Evolutionary conservation across 2,797 vertebrate genomes (phyloP).

Genomic region (Crocodylus rhombifer): DNA sequence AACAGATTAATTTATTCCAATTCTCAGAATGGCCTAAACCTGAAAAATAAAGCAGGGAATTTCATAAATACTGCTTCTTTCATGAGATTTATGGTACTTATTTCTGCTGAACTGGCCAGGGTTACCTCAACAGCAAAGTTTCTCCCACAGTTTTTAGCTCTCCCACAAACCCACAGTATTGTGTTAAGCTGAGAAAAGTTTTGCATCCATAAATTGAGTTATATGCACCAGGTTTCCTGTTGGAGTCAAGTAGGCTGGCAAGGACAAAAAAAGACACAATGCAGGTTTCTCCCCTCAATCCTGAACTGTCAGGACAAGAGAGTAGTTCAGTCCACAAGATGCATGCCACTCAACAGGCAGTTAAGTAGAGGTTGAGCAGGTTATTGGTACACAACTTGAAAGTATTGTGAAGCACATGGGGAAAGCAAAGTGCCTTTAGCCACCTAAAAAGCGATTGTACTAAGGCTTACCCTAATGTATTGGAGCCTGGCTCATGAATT

Average conservation of each 20-base stretch:
- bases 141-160: neutral
- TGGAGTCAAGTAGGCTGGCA: neutral
- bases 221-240: neutral
- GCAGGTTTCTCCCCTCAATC: neutral
- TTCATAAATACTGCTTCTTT: neutral
- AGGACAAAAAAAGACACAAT: neutral
- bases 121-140: neutral
- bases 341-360: neutral
- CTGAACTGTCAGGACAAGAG: neutral
- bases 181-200: neutral
- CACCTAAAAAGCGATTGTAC: neutral
- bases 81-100: neutral
- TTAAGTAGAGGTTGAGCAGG: neutral
- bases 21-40: neutral
- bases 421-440: neutral
- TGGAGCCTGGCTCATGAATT: neutral
- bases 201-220: neutral
- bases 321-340: neutral
- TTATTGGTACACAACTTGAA: neutral
- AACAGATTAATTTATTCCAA: neutral
- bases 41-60: neutral
- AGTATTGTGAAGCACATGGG: neutral
- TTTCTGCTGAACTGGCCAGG: neutral
- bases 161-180: neutral
- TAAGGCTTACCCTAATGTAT: neutral